Evolutionary conservation across 2,113 vertebrate genomes (phyloP), one percentile per base, ranked within the genome.

Genomic region (Stegastes partitus): DNA sequence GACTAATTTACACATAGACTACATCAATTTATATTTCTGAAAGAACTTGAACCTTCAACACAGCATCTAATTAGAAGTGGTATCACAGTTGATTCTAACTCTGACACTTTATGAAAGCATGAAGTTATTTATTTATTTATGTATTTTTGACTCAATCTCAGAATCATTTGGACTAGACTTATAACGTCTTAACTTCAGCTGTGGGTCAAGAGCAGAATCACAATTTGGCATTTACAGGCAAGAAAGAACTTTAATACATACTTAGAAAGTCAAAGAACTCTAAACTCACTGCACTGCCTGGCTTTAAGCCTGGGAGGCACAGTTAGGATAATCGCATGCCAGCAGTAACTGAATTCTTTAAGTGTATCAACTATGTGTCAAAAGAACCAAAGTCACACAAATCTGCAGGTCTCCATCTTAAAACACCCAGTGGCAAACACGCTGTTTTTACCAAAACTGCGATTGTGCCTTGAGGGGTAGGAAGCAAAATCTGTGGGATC

Each of bases 401-500:
- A 37, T 59, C 11, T 81, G 45, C 37, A 25, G 44, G 54, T 21
- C 21, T 75, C 16, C n/a, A 74, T 73, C 28, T 61, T 54, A 19
- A 14, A 59, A 72, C 37, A 37, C 11, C 14, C 55, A 44, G 9
- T 61, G 68, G 66, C 49, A 21, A 76, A 57, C 44, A 39, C 50
- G 47, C 26, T 56, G 49, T 37, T 56, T 79, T 72, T 45, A 77
- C 72, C 34, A 54, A 66, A 72, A 71, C 31, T 72, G 65, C 6
- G 22, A 63, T 66, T 16, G 23, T 81, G 66, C 63, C 75, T 82
- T 19, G 28, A 78, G 73, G 69, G 59, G 50, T n/a, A 66, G 49
- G 74, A 71, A 76, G 70, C 71, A 5, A 80, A 81, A 83, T 84
- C 74, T 64, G 69, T 81, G 63, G 67, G 59, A 83, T 69, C 47